A percentile compares a stretch with the other conserved stretches of the same genome.
phyloP scores from a whole-genome alignment of 2,113 vertebrate genomes.

The Catagonus wagneri region DNA sequence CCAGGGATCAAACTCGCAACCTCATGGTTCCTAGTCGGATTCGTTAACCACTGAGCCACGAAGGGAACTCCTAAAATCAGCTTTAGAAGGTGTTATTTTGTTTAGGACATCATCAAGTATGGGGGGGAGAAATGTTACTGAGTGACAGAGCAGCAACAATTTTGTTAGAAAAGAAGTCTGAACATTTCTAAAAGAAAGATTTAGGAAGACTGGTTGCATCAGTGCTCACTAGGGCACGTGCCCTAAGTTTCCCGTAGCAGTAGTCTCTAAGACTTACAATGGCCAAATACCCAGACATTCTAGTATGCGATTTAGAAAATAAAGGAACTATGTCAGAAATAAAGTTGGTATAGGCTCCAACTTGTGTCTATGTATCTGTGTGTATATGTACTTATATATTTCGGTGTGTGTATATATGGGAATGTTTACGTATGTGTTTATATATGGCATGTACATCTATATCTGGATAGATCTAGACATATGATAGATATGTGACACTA shows the following conservation, averaged over 20 bases:
- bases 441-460: background rate
- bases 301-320: background rate
- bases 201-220: background rate
- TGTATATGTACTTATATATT: background rate
- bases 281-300: background rate
- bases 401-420: background rate
- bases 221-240: background rate
- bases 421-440: background rate
- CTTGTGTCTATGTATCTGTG: background rate
- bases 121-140: background rate
- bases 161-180: background rate
- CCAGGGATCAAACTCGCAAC: too few relatives aligned
- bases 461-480: background rate
- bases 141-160: background rate
- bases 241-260: background rate
- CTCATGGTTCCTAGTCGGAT: too few relatives aligned
- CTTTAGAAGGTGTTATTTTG: background rate
- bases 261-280: background rate
- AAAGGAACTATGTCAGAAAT: background rate
- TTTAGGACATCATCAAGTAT: background rate
- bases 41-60: too few relatives aligned
- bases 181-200: background rate
- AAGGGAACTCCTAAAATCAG: too few relatives aligned
- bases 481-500: background rate
- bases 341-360: background rate